Conservation (phyloP, 2,113 vertebrate species). For the Sinocyclocheilus rhinocerous region DNA sequence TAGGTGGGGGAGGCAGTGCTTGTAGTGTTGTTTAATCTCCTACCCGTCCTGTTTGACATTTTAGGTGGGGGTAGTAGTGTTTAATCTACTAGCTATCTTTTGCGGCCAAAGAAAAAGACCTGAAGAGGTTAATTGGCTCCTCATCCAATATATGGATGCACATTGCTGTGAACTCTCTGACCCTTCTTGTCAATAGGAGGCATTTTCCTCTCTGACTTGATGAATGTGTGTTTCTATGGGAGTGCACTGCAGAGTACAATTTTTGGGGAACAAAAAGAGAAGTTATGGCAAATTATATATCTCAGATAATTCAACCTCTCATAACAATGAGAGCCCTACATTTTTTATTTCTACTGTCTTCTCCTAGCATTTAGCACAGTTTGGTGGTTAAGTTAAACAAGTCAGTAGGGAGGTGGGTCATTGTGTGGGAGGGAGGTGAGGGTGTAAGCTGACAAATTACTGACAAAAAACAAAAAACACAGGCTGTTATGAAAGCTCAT, state of each 20-base stretch:
- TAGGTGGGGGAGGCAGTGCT: slow-evolving; percentile 45
- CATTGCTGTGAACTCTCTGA: slow-evolving; percentile 86
- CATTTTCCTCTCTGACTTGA: slow-evolving; percentile 72
- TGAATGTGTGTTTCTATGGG: slow-evolving; percentile 52
- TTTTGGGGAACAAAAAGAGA: not conserved
- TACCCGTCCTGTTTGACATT: slow-evolving; percentile 55
- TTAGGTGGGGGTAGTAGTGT: slow-evolving; percentile 70
- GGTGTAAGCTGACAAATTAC: slow-evolving; percentile 56
- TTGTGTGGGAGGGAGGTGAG: slow-evolving; percentile 34
- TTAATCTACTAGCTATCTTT: slow-evolving; percentile 79
- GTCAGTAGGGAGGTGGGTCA: slow-evolving; percentile 22
- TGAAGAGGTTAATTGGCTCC: slow-evolving; percentile 87
- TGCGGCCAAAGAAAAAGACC: slow-evolving; percentile 82
- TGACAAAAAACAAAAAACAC: slow-evolving; percentile 49
- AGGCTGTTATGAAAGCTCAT: slow-evolving; percentile 54
- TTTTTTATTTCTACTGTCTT: not conserved
- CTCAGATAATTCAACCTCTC: not conserved
- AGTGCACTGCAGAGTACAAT: slow-evolving; percentile 44
- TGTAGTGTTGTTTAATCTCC: slow-evolving; percentile 56
- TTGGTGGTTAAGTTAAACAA: slow-evolving; percentile 39
- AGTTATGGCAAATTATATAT: slow-evolving; percentile 52
- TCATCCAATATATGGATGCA: slow-evolving; percentile 81
- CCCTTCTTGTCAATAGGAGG: slow-evolving; percentile 83
- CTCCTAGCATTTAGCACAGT: not conserved
- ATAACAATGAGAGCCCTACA: not conserved